phyloP scores from a whole-genome alignment of 2,888 invertebrate species.

The Aporophyla lueneburgensis region DNA sequence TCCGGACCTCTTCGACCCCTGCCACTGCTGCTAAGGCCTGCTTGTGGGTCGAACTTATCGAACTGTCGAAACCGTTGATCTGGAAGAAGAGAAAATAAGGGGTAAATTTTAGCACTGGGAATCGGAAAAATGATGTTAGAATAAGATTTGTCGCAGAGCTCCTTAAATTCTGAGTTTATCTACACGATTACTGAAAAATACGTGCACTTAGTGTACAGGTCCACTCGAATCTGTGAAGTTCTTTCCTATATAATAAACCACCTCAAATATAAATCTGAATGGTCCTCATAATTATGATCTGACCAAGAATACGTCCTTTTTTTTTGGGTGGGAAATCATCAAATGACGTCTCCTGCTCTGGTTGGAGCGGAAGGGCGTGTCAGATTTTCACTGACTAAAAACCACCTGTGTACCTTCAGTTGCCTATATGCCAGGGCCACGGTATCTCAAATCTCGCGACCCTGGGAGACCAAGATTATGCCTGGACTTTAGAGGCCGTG shows the following conservation, averaged over 20 bases:
- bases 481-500: no score
- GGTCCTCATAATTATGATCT: not conserved
- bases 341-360: no score
- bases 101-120: not conserved
- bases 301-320: no score
- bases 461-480: no score
- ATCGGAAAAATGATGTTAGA: not conserved
- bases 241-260: not conserved
- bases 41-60: conserved; percentile 81
- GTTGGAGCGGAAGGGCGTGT: no score
- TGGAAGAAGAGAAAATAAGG: conserved; percentile 70
- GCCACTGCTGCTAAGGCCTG: conserved; percentile 84
- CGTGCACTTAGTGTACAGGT: not conserved
- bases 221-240: not conserved
- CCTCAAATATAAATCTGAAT: not conserved
- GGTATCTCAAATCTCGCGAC: no score
- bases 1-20: conserved; percentile 84
- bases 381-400: no score
- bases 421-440: no score
- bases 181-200: not conserved
- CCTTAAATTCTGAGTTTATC: no score
- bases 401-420: no score
- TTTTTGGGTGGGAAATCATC: no score
- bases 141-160: not conserved
- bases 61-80: conserved; percentile 88